These are phyloP conservation scores for Arothron firmamentum DNA, from an alignment of 2,113 vertebrate genomes.

Conservation along the genomic window DNA sequence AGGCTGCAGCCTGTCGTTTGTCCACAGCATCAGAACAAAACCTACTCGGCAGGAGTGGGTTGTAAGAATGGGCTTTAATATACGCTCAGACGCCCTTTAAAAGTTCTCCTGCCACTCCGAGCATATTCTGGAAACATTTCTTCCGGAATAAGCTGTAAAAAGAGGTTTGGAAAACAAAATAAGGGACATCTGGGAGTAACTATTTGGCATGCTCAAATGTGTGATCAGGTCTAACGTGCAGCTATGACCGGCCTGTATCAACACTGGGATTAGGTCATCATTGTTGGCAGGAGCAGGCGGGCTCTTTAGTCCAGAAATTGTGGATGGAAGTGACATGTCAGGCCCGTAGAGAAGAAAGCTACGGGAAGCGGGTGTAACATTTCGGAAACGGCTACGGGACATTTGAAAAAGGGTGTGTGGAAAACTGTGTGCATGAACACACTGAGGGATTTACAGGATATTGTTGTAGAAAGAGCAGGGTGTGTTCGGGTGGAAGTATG, in stretches of 20 bases:
- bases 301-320: conserved; percentile 39
- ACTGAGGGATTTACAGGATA: conserved; percentile 56
- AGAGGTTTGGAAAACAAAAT: conserved; percentile 37
- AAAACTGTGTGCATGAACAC: conserved; percentile 22
- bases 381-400: conserved; percentile 49
- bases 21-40: conserved; percentile 31
- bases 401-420: conserved; percentile 43
- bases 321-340: conserved; percentile 56
- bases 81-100: conserved; percentile 26
- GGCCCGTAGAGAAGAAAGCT: conserved; percentile 45
- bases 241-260: conserved; percentile 41
- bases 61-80: conserved; percentile 32
- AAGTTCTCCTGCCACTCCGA: conserved; percentile 29
- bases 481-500: conserved; percentile 12
- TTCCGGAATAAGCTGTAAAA: conserved; percentile 43
- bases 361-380: conserved; percentile 57
- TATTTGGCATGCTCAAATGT: conserved; percentile 45
- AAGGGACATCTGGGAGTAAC: conserved; percentile 34
- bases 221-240: conserved; percentile 61
- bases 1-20: conserved; percentile 6
- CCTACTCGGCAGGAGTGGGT: conserved; percentile 21
- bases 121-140: conserved; percentile 32
- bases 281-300: conserved; percentile 40
- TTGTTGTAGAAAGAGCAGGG: conserved; percentile 37
- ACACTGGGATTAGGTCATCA: conserved; percentile 59